Evolutionary conservation across 2,113 vertebrate species (phyloP).

Genomic region (Neolamprologus fasciatus): DNA sequence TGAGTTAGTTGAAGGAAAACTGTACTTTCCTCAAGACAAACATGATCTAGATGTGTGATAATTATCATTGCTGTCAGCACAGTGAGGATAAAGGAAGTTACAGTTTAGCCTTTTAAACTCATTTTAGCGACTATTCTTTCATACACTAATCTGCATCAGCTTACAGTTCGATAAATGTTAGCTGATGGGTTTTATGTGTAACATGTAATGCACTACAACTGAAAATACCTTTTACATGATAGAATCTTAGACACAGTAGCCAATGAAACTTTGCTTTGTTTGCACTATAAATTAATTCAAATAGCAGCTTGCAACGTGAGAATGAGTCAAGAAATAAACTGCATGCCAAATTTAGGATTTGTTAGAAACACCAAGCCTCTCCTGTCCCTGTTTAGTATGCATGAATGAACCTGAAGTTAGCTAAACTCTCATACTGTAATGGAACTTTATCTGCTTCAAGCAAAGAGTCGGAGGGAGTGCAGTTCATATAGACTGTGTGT

Average conservation of each 20-base stretch:
- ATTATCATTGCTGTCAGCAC: neutral
- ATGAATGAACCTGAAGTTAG: neutral
- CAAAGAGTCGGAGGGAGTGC: neutral
- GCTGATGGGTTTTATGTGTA: neutral
- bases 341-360: neutral
- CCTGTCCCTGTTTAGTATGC: neutral
- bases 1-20: neutral
- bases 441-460: neutral
- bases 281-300: neutral
- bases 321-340: fast-evolving
- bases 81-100: neutral
- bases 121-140: neutral
- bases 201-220: neutral
- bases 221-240: neutral
- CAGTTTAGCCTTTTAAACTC: neutral
- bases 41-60: neutral
- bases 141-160: neutral
- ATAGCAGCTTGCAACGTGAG: neutral
- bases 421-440: neutral
- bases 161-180: neutral
- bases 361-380: neutral
- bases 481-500: neutral
- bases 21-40: neutral
- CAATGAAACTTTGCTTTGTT: neutral
- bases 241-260: neutral